Evolutionary conservation across 1,140 invertebrate genomes (phyloP).

Genomic region (Heliconius himera): DNA sequence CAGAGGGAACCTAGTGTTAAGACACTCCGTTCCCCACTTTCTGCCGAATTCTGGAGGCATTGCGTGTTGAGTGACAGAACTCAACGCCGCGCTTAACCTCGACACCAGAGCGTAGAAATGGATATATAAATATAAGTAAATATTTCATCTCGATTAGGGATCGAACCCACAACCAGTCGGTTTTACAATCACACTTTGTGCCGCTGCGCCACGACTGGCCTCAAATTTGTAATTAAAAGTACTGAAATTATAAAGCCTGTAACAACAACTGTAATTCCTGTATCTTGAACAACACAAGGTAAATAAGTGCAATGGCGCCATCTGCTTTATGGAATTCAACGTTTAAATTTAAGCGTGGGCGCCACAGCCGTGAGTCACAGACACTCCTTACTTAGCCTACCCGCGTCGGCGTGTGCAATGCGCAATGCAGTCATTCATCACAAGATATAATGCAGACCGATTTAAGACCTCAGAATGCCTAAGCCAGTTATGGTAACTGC

Average conservation of each 20-base stretch:
- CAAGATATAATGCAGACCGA: conserved; percentile 30
- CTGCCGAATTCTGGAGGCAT: too few relatives aligned
- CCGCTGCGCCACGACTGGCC: too few relatives aligned
- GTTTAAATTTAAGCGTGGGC: conserved; percentile 60
- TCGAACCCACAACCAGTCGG: too few relatives aligned
- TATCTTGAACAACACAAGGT: conserved; percentile 17
- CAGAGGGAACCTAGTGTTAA: too few relatives aligned
- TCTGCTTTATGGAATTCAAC: conserved; percentile 56
- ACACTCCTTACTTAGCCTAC: conserved; percentile 63
- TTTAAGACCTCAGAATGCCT: conserved; percentile 24
- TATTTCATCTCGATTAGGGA: too few relatives aligned
- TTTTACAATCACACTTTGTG: too few relatives aligned
- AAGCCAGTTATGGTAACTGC: conserved; percentile 12
- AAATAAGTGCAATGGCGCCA: conserved; percentile 51
- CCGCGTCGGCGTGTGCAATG: conserved; percentile 49
- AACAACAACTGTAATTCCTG: conserved; percentile 17
- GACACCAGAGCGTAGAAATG: too few relatives aligned
- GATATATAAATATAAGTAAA: too few relatives aligned
- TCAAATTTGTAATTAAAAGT: background rate
- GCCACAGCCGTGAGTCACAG: conserved; percentile 61
- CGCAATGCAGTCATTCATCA: conserved; percentile 43
- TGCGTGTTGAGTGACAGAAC: too few relatives aligned
- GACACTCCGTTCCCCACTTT: too few relatives aligned
- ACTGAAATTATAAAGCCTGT: background rate
- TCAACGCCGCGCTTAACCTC: too few relatives aligned